A percentile compares a stretch with the other conserved stretches of the same genome.
phyloP scores from a whole-genome alignment of 2,797 vertebrate genomes.

The Amphiprion clarkii region DNA sequence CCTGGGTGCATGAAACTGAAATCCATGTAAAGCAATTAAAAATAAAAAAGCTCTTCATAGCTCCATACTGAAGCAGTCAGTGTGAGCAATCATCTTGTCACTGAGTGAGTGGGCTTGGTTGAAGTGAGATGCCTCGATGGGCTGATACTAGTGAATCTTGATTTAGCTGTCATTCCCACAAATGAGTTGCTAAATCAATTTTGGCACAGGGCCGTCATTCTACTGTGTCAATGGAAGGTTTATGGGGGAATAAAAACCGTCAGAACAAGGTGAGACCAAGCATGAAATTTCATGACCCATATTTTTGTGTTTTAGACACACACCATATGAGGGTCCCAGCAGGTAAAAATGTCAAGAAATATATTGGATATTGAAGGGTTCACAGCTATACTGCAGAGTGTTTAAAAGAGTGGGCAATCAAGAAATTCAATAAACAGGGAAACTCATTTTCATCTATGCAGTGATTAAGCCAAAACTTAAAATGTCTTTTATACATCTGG shows the following conservation, averaged over 20 bases:
- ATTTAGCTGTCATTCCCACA: conserved; percentile 82
- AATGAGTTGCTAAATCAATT: conserved; percentile 86
- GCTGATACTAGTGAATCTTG: conserved; percentile 80
- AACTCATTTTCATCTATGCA: conserved; percentile 35
- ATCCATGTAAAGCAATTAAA: neutral
- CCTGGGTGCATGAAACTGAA: conserved; percentile 28
- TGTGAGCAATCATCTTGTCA: conserved; percentile 50
- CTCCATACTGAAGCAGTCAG: conserved; percentile 12
- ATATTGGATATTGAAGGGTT: conserved; percentile 7
- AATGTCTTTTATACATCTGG: neutral
- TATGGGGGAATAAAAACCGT: conserved; percentile 64
- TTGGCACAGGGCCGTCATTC: conserved; percentile 78
- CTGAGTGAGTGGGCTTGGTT: conserved; percentile 73
- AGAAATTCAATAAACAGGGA: conserved; percentile 43
- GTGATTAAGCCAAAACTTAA: conserved; percentile 45
- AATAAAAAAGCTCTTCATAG: conserved; percentile 1
- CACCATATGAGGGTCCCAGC: neutral
- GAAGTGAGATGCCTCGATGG: conserved; percentile 63
- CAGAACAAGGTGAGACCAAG: conserved; percentile 70
- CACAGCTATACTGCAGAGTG: neutral
- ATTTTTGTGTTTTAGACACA: conserved; percentile 32
- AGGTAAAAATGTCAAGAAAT: conserved; percentile 24
- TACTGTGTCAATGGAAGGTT: conserved; percentile 73
- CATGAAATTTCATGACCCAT: conserved; percentile 59
- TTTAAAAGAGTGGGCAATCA: conserved; percentile 36